Conservation (phyloP, 1,140 invertebrate genomes). For the Palaemon carinicauda region DNA sequence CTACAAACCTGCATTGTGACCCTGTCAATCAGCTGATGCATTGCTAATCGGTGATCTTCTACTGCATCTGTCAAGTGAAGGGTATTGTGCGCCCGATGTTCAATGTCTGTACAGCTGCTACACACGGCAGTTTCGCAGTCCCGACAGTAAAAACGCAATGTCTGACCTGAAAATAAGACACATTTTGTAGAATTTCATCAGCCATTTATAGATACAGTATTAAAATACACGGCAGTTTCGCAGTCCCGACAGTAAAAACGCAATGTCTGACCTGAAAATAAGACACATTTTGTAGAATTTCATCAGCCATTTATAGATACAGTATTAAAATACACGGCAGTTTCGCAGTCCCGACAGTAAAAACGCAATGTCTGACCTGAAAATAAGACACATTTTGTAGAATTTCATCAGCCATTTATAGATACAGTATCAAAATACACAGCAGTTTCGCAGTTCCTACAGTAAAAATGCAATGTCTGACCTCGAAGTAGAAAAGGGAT, state of each 20-base stretch:
- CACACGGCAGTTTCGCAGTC: slow-evolving; percentile 71
- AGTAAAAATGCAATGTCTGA: slow-evolving; percentile 68
- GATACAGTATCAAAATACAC: slow-evolving; percentile 64
- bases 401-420: not conserved
- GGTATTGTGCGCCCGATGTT: slow-evolving; percentile 68
- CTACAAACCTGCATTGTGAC: slow-evolving; percentile 64
- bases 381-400: not conserved
- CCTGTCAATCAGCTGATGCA: slow-evolving; percentile 65
- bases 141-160: slow-evolving; percentile 68
- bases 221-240: slow-evolving; percentile 70
- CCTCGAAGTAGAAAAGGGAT: slow-evolving; percentile 59
- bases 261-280: slow-evolving; percentile 64
- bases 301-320: not conserved
- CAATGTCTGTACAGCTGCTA: slow-evolving; percentile 68
- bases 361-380: slow-evolving; percentile 67
- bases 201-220: not conserved
- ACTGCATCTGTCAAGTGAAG: slow-evolving; percentile 67
- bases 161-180: slow-evolving; percentile 62
- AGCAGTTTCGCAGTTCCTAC: slow-evolving; percentile 69
- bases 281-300: not conserved
- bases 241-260: slow-evolving; percentile 69
- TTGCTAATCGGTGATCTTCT: slow-evolving; percentile 65
- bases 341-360: slow-evolving; percentile 70
- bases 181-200: not conserved
- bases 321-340: slow-evolving; percentile 67